phyloP scores from a whole-genome alignment of 1,140 invertebrate genomes.

The Campoletis sonorensis region DNA sequence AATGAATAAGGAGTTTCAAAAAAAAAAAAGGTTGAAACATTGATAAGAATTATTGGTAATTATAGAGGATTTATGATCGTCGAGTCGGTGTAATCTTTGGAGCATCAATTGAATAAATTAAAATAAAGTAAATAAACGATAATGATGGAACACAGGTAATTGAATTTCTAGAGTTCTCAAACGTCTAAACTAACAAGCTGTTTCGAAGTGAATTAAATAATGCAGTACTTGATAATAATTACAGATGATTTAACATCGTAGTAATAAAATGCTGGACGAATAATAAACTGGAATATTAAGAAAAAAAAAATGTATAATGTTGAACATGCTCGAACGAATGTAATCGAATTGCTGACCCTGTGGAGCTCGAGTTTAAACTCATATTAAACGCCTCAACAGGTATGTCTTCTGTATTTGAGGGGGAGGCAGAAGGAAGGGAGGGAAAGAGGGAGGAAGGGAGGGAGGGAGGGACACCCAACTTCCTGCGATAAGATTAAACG shows the following conservation, averaged over 20 bases:
- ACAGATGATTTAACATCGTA: background rate
- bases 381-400: background rate
- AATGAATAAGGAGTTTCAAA: no score
- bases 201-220: background rate
- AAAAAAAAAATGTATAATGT: background rate
- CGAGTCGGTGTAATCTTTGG: no score
- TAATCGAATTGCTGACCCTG: conserved; percentile 15
- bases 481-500: conserved; percentile 40
- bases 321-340: background rate
- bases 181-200: background rate
- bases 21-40: no score
- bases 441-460: background rate
- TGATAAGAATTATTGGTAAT: no score
- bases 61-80: no score
- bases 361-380: background rate
- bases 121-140: no score
- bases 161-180: no score
- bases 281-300: background rate
- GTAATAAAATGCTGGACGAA: background rate
- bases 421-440: no score
- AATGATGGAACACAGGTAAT: no score
- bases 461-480: conserved; percentile 14
- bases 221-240: background rate
- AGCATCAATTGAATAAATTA: no score
- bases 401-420: background rate